Evolutionary conservation across 2,888 invertebrate genomes (phyloP).

Genomic region (Cordilura impudica): DNA sequence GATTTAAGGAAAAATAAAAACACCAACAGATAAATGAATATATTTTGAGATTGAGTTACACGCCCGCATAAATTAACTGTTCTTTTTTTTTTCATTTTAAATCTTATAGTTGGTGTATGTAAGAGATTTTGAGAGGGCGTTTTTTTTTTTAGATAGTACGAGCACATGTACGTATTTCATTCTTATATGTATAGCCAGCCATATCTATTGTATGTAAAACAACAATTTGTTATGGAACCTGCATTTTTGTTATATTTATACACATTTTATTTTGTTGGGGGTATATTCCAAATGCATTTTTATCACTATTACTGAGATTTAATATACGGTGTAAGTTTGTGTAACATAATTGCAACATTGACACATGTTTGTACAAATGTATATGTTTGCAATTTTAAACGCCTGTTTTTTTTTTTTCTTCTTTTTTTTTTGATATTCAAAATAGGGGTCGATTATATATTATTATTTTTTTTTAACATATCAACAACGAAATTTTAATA

Average conservation of each 20-base stretch:
- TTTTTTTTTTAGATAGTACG: constrained; percentile 38
- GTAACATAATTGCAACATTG: constrained; percentile 23
- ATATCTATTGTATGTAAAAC: neutral
- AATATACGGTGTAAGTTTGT: constrained; percentile 22
- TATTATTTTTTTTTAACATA: too few species aligned
- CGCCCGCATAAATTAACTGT: constrained; percentile 48
- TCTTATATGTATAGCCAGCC: neutral
- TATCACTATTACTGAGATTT: constrained; percentile 31
- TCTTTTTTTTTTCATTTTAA: neutral
- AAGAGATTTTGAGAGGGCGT: constrained; percentile 47
- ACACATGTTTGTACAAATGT: neutral
- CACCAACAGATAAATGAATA: constrained; percentile 36
- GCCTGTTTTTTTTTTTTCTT: too few species aligned
- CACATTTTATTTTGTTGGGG: constrained; percentile 8
- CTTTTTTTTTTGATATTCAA: too few species aligned
- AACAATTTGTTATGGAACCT: constrained; percentile 62
- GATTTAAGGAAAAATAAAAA: constrained; percentile 10
- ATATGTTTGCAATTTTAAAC: constrained; percentile 18
- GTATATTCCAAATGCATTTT: constrained; percentile 7
- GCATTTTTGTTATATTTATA: constrained; percentile 48
- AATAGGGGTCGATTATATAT: constrained; percentile 19
- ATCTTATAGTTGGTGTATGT: neutral
- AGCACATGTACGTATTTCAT: neutral
- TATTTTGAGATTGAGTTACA: constrained; percentile 42
- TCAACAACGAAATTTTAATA: too few species aligned